A percentile compares a stretch with the other conserved stretches of the same genome.
Evolutionary conservation across 2,888 invertebrate species (phyloP).

Genomic region (Thysanoteuthis rhombus): DNA sequence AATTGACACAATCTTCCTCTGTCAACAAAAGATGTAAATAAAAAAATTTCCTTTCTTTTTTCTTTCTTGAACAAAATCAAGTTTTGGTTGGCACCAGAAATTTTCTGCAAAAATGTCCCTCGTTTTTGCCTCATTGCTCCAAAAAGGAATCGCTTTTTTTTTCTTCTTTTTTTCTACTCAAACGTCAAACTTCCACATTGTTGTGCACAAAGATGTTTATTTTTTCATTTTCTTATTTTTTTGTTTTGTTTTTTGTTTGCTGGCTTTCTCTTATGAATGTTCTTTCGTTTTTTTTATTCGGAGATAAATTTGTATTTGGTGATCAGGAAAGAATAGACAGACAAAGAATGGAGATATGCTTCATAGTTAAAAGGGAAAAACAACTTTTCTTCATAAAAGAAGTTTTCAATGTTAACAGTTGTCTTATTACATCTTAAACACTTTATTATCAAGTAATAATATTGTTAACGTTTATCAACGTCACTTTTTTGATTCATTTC

Average conservation of each 20-base stretch:
- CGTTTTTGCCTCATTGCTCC: conserved; percentile 12
- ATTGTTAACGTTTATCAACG: not conserved
- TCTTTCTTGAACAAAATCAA: not conserved
- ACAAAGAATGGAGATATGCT: not conserved
- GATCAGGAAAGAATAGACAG: not conserved
- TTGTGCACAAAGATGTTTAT: not conserved
- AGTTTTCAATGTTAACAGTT: not conserved
- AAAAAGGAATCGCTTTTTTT: not conserved
- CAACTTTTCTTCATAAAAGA: not conserved
- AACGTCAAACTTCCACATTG: not conserved
- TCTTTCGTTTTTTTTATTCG: not conserved
- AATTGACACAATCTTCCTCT: not conserved
- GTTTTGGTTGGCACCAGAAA: not conserved
- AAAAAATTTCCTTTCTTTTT: not conserved
- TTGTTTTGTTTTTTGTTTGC: not conserved
- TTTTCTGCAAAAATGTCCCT: not conserved
- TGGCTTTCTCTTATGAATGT: not conserved
- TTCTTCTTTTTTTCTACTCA: not conserved
- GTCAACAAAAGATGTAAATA: not conserved
- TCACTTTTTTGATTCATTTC: no score
- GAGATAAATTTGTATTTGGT: not conserved
- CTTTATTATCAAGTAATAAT: not conserved
- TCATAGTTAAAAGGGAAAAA: not conserved
- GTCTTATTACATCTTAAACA: not conserved
- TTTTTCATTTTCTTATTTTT: not conserved